phyloP scores from a whole-genome alignment of 2,797 vertebrate species.

The Thripadectes ignobilis region DNA sequence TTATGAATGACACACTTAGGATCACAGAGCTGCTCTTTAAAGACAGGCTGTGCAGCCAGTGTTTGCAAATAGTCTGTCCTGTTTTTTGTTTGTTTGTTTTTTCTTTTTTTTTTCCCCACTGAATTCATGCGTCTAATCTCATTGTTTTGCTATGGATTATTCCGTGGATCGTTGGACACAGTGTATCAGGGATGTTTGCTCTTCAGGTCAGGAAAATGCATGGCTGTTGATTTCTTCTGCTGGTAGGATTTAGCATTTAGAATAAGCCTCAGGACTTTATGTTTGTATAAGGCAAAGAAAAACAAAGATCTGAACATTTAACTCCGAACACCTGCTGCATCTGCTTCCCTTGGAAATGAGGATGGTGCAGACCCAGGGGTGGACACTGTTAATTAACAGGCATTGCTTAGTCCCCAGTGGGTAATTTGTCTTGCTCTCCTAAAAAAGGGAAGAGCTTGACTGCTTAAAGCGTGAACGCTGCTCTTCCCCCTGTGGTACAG shows the following conservation, averaged over 20 bases:
- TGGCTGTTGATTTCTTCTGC: background rate
- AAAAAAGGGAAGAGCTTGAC: background rate
- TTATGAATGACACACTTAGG: slow-evolving; percentile 9
- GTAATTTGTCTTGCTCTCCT: background rate
- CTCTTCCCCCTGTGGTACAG: background rate
- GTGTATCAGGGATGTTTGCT: background rate
- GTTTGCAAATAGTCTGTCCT: background rate
- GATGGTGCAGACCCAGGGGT: background rate
- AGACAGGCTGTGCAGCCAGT: background rate
- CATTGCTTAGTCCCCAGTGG: background rate
- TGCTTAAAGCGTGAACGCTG: background rate
- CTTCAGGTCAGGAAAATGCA: background rate
- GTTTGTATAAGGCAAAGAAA: background rate
- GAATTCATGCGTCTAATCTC: background rate
- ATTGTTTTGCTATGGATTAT: slow-evolving; percentile 41
- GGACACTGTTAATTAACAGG: background rate
- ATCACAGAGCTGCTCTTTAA: slow-evolving; percentile 31
- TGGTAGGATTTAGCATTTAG: slow-evolving; percentile 19
- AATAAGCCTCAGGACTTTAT: background rate
- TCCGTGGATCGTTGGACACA: background rate
- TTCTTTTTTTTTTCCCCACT: background rate
- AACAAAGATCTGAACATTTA: background rate
- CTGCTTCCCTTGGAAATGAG: background rate
- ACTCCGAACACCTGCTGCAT: background rate
- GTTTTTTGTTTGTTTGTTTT: background rate